Evolutionary conservation across 35 echinoderm and acorn worm species (phyloP), one percentile per base, ranked within the genome.

Genomic region (Anneissia japonica): DNA sequence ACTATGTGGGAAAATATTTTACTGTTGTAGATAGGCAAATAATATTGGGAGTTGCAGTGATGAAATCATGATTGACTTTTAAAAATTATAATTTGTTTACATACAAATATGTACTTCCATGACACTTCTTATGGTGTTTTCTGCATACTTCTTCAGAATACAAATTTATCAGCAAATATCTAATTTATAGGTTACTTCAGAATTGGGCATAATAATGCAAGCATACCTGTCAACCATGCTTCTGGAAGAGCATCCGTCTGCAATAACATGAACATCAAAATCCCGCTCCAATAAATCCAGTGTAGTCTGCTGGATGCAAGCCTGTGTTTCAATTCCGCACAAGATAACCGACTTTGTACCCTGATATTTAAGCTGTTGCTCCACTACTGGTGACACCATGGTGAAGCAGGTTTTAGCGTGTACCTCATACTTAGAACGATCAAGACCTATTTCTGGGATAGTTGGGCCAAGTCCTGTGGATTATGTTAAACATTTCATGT

Each of bases 201-300:
- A n/a, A n/a, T n/a, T n/a, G n/a, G n/a, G n/a, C n/a, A n/a, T n/a
- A n/a, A n/a, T n/a, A n/a, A n/a, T n/a, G n/a, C n/a, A n/a, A 13
- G 6, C 72, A 75, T 73, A 97, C 95, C 95, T 93, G 83, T 98
- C 95, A 4, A 98, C 89, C 95, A 98, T 91, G 55, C 91, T 93
- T 37, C 95, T 81, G 10, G 95, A 98, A 34, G 95, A 98, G 32
- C 91, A 93, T 0, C 82, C 95, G 83, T 98, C 95, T 28, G 95
- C 95, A 79, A 98, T 87, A 30, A 98, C 86, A 84, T 98, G 95
- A 9, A 98, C 95, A 86, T 98, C 95, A 46, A 94, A 77, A 10
- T 92, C 95, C 39, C 86, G 83, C n/a, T 94, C 96, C 7, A 99
- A 36, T 7, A 99, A 92, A 76, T 99, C 96, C 76, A 99, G 79